Base-by-base conservation (phyloP, 2,888 invertebrate genomes). In the Andrena trimmerana region DNA sequence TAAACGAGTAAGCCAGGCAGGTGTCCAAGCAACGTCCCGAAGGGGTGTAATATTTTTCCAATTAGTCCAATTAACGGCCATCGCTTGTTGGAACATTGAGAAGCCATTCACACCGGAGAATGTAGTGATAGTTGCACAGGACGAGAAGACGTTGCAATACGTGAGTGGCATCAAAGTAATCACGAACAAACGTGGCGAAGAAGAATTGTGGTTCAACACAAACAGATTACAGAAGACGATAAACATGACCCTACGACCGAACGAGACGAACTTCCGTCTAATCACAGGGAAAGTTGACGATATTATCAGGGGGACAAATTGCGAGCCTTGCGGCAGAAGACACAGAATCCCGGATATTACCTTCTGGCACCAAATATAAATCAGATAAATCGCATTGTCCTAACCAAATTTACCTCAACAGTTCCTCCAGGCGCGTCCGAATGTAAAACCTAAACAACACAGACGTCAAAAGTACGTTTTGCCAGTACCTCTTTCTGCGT, bases 61-160 rank as follows among this genome's bases (percentile, higher is more conserved):
- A 78, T 91, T 94, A 54, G 93, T 93, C 71, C 90, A 93, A 79
- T 88, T 90, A 81, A 94, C 94, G 42, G 92, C 94, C 1, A 83
- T 94, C 29, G 94, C 93, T 33, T 94, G 94, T 83, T 94, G 94
- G 93, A 94, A 94, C 89, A 94, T 94, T 71, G 92, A 92, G 83
- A 90, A 90, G 70, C 93, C 94, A 36, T 94, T 94, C 81, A 88
- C 84, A 7, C 90, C 91, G 5, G 92, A 94, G 48, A 92, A 94
- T 87, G 88, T 94, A 59, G 93, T 92, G 33, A 86, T 91, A 62
- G 76, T 94, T 36, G 92, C 91, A 2, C 90, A 91, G 81, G 93
- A 94, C 79, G 91, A 90, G 75, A 88, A 86, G 67, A 88, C 84
- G 24, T 87, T 94, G 52, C 94, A 94, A 84, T 94, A 94, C 89